A percentile compares a stretch with the other conserved stretches of the same genome.
Evolutionary conservation across 64 coral and sea anemone species (phyloP).

Genomic region (Astreopora myriophthalma): DNA sequence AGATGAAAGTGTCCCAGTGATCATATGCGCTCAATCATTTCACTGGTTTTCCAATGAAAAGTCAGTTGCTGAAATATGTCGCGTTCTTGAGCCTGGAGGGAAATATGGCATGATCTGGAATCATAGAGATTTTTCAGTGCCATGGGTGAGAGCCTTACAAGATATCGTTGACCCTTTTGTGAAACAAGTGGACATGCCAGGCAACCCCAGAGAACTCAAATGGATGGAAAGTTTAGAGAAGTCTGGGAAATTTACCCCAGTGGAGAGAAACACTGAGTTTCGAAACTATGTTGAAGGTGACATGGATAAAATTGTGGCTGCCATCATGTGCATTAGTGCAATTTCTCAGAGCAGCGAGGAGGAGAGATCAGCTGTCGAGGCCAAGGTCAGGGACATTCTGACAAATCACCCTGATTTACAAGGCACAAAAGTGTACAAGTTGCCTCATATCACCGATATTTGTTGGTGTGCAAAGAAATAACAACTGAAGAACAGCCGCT

Average conservation of each 20-base stretch:
- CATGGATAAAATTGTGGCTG: constrained; percentile 40
- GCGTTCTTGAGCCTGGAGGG: constrained; percentile 78
- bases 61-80: constrained; percentile 80
- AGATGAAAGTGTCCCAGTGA: constrained; percentile 51
- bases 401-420: constrained; percentile 63
- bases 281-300: constrained; percentile 44
- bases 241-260: constrained; percentile 68
- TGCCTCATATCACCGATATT: constrained; percentile 53
- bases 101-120: constrained; percentile 87
- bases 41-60: constrained; percentile 84
- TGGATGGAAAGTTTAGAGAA: constrained; percentile 48
- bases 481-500: neutral
- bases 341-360: constrained; percentile 57
- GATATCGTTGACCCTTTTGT: constrained; percentile 53
- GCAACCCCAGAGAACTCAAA: constrained; percentile 34
- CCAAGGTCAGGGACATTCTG: constrained; percentile 32
- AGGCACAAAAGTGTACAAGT: constrained; percentile 44
- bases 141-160: constrained; percentile 77
- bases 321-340: constrained; percentile 59
- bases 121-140: constrained; percentile 58
- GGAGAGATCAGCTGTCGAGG: constrained; percentile 30
- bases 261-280: constrained; percentile 43
- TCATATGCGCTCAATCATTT: constrained; percentile 84
- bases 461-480: constrained; percentile 68
- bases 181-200: constrained; percentile 9